These are phyloP conservation scores for Anisognathus igniventris DNA, from an alignment of 2,797 vertebrate species.

Conservation along the genomic window DNA sequence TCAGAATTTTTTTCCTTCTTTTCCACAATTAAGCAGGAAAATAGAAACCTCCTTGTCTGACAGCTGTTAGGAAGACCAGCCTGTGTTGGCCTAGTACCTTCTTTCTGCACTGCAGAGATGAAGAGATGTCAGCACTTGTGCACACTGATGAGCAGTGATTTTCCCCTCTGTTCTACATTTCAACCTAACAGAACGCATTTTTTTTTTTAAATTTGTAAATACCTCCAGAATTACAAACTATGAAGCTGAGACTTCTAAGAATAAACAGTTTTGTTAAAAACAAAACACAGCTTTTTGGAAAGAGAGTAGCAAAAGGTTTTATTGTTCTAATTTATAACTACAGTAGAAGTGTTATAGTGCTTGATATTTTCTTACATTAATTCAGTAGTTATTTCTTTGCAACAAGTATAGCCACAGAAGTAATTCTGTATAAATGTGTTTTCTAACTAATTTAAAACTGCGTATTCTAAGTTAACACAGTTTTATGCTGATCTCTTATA, in stretches of 20 bases:
- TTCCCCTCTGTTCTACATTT: neutral
- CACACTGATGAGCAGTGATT: neutral
- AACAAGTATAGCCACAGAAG: neutral
- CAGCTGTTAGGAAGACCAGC: neutral
- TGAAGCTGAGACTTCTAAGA: neutral
- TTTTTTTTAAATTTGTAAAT: neutral
- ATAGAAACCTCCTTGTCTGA: neutral
- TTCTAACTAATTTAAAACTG: constrained; percentile 43
- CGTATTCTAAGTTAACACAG: constrained; percentile 6
- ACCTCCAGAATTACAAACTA: neutral
- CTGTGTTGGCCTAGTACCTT: neutral
- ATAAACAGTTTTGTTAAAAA: neutral
- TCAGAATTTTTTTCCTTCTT: neutral
- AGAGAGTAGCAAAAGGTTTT: neutral
- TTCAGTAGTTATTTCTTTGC: neutral
- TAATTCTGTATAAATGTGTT: neutral
- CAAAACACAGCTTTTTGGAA: neutral
- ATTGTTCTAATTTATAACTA: neutral
- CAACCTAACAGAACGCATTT: neutral
- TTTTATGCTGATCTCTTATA: constrained; percentile 41
- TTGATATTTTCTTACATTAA: neutral
- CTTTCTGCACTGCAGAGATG: neutral
- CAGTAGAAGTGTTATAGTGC: neutral
- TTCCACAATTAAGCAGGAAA: neutral
- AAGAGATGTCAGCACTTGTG: neutral